Evolutionary conservation across 2,888 invertebrate species (phyloP).

Genomic region (Fragum whitleyi): DNA sequence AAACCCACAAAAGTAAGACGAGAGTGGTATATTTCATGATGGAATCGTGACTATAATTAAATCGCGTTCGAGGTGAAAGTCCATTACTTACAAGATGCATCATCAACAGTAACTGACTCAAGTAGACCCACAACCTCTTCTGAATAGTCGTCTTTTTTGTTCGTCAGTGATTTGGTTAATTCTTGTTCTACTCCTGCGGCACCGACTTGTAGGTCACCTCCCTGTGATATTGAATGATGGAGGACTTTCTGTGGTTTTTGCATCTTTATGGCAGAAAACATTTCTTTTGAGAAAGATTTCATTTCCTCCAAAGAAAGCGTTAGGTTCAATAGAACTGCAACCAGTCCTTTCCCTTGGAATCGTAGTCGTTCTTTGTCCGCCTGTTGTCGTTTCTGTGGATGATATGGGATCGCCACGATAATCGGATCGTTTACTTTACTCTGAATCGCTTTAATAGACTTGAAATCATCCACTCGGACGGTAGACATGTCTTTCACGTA

Average conservation of each 20-base stretch:
- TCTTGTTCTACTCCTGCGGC: neutral
- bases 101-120: neutral
- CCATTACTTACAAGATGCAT: neutral
- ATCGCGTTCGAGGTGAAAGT: too few relatives aligned
- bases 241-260: neutral
- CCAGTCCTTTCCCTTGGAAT: neutral
- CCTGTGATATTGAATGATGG: neutral
- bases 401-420: neutral
- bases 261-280: neutral
- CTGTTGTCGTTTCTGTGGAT: neutral
- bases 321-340: neutral
- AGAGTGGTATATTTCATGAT: too few relatives aligned
- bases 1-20: too few relatives aligned
- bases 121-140: neutral
- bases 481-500: constrained; percentile 15
- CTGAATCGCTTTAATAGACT: neutral
- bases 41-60: too few relatives aligned
- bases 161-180: neutral
- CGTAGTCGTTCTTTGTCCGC: neutral
- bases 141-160: neutral
- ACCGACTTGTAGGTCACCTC: neutral
- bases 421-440: neutral
- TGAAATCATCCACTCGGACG: neutral
- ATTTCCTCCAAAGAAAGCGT: neutral
- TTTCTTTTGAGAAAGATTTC: neutral